These are phyloP conservation scores for Pangasianodon gigas DNA, from an alignment of 2,113 vertebrate genomes.

Conservation along the genomic window DNA sequence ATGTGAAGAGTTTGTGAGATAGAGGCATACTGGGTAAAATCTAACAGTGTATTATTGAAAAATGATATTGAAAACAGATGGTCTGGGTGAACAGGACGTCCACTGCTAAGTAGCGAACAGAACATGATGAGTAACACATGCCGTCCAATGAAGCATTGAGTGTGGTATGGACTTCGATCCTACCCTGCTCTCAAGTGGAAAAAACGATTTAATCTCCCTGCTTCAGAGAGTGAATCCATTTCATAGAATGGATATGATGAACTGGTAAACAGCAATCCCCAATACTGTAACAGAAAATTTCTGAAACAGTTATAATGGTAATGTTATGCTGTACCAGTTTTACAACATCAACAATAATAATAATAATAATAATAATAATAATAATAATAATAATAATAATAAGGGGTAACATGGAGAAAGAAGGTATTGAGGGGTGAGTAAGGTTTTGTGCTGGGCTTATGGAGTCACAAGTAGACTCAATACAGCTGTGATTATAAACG, in stretches of 20 bases:
- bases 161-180: not conserved
- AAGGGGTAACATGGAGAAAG: not conserved
- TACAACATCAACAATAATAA: not conserved
- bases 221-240: not conserved
- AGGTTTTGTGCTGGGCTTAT: no score
- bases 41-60: not conserved
- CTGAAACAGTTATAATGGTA: not conserved
- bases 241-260: not conserved
- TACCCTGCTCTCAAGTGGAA: slow-evolving; percentile 4
- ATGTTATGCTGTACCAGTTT: not conserved
- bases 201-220: slow-evolving; percentile 8
- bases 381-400: no score
- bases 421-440: not conserved
- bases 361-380: no score
- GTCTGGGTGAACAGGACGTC: not conserved
- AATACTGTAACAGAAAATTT: not conserved
- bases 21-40: not conserved
- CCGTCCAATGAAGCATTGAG: not conserved
- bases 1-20: not conserved
- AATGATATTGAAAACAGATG: no score
- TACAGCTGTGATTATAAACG: not conserved
- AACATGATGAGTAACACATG: not conserved
- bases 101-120: not conserved
- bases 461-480: not conserved
- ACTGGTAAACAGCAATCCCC: not conserved